phyloP scores from a whole-genome alignment of 2,113 vertebrate species.

The Burhinus bistriatus region DNA sequence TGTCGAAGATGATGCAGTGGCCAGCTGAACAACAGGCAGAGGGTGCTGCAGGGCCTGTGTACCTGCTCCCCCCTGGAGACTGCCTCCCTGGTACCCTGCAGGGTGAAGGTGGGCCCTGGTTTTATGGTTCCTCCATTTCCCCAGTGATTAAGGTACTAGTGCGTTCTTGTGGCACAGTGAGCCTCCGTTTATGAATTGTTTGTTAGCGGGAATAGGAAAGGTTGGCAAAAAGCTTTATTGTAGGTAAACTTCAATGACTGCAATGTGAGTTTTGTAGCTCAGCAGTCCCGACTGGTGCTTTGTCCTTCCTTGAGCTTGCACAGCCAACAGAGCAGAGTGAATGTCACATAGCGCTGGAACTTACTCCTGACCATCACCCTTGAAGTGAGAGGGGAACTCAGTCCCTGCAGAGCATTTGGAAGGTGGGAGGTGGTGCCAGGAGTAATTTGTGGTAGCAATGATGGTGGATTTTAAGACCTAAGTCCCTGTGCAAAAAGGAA shows the following conservation, averaged over 20 bases:
- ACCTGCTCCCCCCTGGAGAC: not conserved
- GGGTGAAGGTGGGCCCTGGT: not conserved
- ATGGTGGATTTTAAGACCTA: not conserved
- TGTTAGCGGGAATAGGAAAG: not conserved
- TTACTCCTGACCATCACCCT: not conserved
- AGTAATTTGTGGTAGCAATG: not conserved
- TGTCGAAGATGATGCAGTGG: not conserved
- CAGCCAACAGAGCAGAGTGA: not conserved
- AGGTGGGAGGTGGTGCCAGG: not conserved
- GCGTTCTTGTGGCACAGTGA: not conserved
- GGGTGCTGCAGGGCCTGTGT: not conserved
- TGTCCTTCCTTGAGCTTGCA: not conserved
- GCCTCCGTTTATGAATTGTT: not conserved
- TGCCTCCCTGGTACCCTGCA: not conserved
- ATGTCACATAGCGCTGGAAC: fast-evolving
- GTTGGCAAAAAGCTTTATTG: not conserved
- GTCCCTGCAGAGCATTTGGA: not conserved
- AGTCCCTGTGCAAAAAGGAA: not conserved
- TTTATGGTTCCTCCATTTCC: not conserved
- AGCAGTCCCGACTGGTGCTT: not conserved
- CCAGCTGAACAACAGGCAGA: not conserved
- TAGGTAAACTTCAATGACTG: not conserved
- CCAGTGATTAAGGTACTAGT: not conserved
- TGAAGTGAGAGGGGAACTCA: not conserved
- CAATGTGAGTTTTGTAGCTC: not conserved